Base-by-base conservation (phyloP, 2,888 invertebrate genomes). In the Plagiodera versicolora region DNA sequence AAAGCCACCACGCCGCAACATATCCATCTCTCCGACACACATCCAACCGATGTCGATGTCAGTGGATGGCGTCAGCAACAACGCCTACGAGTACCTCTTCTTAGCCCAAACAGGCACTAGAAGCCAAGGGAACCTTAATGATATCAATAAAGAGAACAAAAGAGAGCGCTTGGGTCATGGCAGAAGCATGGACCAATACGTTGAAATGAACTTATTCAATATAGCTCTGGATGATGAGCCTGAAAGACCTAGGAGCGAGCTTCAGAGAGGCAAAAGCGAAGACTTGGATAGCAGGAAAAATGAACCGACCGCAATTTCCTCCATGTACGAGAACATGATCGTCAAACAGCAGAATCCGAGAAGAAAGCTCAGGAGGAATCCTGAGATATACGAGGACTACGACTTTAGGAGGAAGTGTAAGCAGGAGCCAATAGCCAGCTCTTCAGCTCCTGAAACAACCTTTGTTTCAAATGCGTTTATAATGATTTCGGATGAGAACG, bases 11-110 rank as follows among this genome's bases (percentile, higher is more conserved):
- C 84, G 94, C 53, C 84, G 94, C 69, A 93, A 93, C 79, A 84
- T 94, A 57, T 92, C 92, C 11, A 90, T 92, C 62, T 93, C 93
- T 16, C 94, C 94, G 19, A 94, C 92, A 24, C 92, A 93, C 75
- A 77, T 85, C 50, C 83, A 85, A 67, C 83, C 85, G 35, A 84
- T 85, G 83, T 84, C 85, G 2, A 75, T 82, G 63, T 84, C 84
- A 0, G 83, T 83, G 1, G 85, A 85, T 66, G 81, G 82, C 44
- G 79, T 83, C 50, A 87, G 86, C 77, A 88, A 88, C 78, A 81
- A 84, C 73, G 81, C 81, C 2, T 87, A 87, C 77, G 87, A 87
- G 74, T 86, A 86, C 72, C 78, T 87, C 64, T 87, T 83, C 77
- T 77, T 87, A 62, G 86, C 86, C 0, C 85, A 89, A 68, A 86